phyloP scores from a whole-genome alignment of 2,113 vertebrate species.

The Vulpes vulpes region DNA sequence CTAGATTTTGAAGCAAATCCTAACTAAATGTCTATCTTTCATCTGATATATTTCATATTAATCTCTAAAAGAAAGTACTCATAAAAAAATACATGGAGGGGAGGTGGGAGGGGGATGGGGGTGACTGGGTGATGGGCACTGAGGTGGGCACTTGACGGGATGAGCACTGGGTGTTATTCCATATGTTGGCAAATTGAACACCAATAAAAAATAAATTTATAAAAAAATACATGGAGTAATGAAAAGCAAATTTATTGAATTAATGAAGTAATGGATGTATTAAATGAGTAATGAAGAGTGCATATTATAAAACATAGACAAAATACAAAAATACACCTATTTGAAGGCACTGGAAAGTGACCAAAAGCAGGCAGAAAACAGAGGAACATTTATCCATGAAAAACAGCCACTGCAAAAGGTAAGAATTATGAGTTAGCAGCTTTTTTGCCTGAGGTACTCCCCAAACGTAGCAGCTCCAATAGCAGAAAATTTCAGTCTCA shows the following conservation, averaged over 20 bases:
- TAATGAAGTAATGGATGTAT: neutral
- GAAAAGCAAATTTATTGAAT: neutral
- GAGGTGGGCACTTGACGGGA: too few species aligned
- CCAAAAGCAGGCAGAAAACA: constrained; percentile 37
- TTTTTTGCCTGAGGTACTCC: neutral
- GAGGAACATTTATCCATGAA: neutral
- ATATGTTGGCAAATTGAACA: too few species aligned
- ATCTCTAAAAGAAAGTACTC: neutral
- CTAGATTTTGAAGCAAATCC: neutral
- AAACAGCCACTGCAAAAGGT: neutral
- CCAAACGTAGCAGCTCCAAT: neutral
- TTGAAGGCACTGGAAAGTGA: neutral
- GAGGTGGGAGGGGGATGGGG: too few species aligned
- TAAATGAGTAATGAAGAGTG: neutral
- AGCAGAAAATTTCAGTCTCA: neutral
- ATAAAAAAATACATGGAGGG: neutral
- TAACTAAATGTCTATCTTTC: constrained; percentile 12
- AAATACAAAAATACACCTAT: neutral
- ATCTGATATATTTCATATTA: constrained; percentile 17
- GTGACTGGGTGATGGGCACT: too few species aligned
- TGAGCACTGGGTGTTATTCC: too few species aligned
- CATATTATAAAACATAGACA: neutral
- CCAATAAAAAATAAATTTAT: neutral
- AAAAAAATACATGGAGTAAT: neutral
- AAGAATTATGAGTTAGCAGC: neutral